Base-by-base conservation (phyloP, 2,797 vertebrate genomes). In the Siniperca obscura region DNA sequence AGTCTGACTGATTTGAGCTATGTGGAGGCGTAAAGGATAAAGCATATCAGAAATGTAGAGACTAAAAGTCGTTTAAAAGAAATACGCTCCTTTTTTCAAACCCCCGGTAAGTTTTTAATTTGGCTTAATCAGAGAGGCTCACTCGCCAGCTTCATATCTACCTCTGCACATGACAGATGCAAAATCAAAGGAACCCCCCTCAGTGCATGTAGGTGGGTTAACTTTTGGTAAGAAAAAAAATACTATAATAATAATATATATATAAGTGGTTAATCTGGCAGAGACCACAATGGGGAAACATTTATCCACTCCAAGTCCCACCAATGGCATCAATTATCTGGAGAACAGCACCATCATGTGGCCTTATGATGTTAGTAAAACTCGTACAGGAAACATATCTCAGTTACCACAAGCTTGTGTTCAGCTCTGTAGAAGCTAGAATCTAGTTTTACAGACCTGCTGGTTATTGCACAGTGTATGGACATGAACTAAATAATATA, bases 261-360 rank as follows among this genome's bases (percentile, higher is more conserved):
- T 27, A 27, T 1, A 38, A 42, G 16, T 40, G 27, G 5, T 19
- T 2, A 30, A 61, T 40, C 25, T 52, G 5, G 7, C 0, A 50
- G 9, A 55, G n/a, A 59, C 14, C 16, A 66, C 21, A 13, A n/a
- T 62, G 3, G 11, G 2, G 22, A 21, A 59, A 69, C 19, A 7
- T 46, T 67, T 7, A 13, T 52, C 0, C 1, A 13, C 40, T 12
- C 62, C 2, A 27, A 27, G 42, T 3, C 0, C 12, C 12, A 50
- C 5, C 3, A 53, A 7, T 2, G 1, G 11, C 19, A 27, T 57
- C 19, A 61, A 7, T 68, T 59, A n/a, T 22, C 3, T 52, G 44
- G 56, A 76, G 16, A 80, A 69, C 76, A 83, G 7, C 76, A 4
- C 86, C 86, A 77, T 52, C 85, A 7, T 53, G 84, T 86, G 88